These are phyloP conservation scores for Anisognathus igniventris DNA, from an alignment of 2,797 vertebrate genomes.

Conservation along the genomic window DNA sequence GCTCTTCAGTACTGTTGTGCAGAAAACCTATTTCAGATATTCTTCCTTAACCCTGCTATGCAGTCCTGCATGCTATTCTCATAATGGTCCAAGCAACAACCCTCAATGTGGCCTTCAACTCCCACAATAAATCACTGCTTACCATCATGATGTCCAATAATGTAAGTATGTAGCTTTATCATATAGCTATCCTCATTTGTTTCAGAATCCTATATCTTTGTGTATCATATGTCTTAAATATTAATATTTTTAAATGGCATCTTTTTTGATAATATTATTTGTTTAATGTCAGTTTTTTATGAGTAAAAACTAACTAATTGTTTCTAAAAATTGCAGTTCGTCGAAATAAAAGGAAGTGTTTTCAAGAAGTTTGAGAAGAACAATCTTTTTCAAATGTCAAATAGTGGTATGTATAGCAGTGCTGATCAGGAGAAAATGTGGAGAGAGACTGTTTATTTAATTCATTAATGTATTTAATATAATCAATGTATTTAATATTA, in stretches of 20 bases:
- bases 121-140: constrained; percentile 96
- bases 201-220: neutral
- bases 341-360: constrained; percentile 98
- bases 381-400: constrained; percentile 99
- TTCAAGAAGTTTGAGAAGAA: constrained; percentile 99
- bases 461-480: neutral
- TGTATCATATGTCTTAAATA: neutral
- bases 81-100: constrained; percentile 98
- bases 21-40: neutral
- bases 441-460: neutral
- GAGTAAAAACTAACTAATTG: neutral
- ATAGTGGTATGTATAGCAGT: constrained; percentile 85
- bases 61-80: constrained; percentile 94
- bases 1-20: neutral
- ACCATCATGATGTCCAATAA: constrained; percentile 99
- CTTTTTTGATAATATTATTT: neutral
- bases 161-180: constrained; percentile 75
- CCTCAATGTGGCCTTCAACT: constrained; percentile 97
- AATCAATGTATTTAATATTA: neutral
- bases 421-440: neutral
- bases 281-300: neutral
- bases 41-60: constrained; percentile 50
- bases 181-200: neutral
- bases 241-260: neutral
- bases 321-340: constrained; percentile 83